Evolutionary conservation across 2,113 vertebrate species (phyloP).

Genomic region (Kobus ellipsiprymnus): DNA sequence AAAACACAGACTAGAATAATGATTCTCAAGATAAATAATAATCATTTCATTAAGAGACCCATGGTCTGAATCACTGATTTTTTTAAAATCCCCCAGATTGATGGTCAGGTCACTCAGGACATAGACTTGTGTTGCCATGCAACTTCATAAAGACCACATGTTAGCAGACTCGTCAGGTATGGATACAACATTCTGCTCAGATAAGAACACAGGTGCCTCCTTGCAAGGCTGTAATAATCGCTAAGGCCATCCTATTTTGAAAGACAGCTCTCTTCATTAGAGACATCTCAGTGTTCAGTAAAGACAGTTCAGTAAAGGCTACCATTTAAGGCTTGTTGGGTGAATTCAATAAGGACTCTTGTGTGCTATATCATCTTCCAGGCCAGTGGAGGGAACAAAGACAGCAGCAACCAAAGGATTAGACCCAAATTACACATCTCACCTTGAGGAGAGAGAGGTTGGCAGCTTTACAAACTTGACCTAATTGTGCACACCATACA

Average conservation of each 20-base stretch:
- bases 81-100: neutral
- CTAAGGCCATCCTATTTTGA: neutral
- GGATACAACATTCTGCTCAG: neutral
- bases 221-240: neutral
- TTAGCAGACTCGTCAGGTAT: neutral
- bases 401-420: neutral
- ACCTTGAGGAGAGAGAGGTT: neutral
- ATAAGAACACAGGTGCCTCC: neutral
- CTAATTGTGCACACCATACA: neutral
- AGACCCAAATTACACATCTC: neutral
- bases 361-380: neutral
- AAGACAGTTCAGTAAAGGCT: neutral
- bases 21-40: neutral
- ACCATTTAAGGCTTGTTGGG: neutral
- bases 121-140: neutral
- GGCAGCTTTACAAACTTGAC: neutral
- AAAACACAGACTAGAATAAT: neutral
- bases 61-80: neutral
- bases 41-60: neutral
- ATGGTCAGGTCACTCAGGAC: too few species aligned
- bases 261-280: neutral
- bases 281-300: neutral
- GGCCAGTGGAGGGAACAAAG: neutral
- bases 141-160: neutral
- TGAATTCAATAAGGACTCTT: neutral